phyloP scores from a whole-genome alignment of 2,113 vertebrate genomes.

The Condylura cristata region DNA sequence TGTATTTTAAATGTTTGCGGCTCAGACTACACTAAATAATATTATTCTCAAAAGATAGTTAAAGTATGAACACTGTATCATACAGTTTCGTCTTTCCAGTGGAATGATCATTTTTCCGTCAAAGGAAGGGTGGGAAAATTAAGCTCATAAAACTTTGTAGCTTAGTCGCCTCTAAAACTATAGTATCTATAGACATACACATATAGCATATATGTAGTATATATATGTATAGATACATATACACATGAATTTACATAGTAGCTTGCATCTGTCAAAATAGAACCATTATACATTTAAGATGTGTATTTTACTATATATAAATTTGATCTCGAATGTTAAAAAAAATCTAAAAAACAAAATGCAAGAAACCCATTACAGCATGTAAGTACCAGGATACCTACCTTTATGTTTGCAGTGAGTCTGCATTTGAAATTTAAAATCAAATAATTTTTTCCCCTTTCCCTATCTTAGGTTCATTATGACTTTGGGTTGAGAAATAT shows the following conservation, averaged over 20 bases:
- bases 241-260: neutral
- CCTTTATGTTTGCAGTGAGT: neutral
- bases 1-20: neutral
- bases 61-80: neutral
- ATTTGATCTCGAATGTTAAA: neutral
- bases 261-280: neutral
- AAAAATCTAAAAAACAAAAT: neutral
- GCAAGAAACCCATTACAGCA: neutral
- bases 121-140: neutral
- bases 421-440: neutral
- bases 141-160: neutral
- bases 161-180: neutral
- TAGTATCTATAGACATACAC: too few species aligned
- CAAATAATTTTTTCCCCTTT: neutral
- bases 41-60: neutral
- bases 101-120: neutral
- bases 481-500: constrained; percentile 90
- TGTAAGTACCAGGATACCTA: neutral
- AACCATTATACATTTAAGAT: neutral
- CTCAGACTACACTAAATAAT: neutral
- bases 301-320: neutral
- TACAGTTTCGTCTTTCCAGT: neutral
- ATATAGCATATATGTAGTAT: too few species aligned
- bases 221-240: too few species aligned
- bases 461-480: constrained; percentile 86